A percentile compares a stretch with the other conserved stretches of the same genome.
Evolutionary conservation across 1,140 invertebrate genomes (phyloP).

Genomic region (Drosophila persimilis): DNA sequence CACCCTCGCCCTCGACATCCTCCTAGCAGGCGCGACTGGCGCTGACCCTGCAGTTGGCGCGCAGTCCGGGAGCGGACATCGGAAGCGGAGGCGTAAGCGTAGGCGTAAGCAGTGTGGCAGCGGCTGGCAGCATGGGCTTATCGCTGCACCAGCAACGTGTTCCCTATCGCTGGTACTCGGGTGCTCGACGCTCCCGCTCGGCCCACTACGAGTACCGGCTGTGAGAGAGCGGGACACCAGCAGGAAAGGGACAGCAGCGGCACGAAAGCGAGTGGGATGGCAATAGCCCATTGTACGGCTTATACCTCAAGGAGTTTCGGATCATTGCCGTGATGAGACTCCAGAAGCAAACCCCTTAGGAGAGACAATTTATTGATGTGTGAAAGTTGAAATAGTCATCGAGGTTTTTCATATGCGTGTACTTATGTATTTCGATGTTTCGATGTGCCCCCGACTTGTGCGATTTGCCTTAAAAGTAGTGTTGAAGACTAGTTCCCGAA

Average conservation of each 20-base stretch:
- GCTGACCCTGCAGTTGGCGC: conserved; percentile 76
- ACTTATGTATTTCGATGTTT: conserved; percentile 28
- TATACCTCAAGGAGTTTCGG: conserved; percentile 31
- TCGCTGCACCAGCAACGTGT: conserved; percentile 60
- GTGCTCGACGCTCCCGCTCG: conserved; percentile 75
- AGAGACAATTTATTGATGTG: not conserved
- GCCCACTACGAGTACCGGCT: conserved; percentile 76
- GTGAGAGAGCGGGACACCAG: conserved; percentile 41
- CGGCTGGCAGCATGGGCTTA: conserved; percentile 32
- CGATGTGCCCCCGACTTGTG: conserved; percentile 44
- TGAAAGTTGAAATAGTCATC: conserved; percentile 31
- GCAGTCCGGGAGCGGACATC: conserved; percentile 75
- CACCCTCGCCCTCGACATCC: conserved; percentile 71
- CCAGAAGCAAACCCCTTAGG: conserved; percentile 4
- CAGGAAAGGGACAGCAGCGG: not conserved
- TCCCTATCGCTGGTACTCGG: conserved; percentile 80
- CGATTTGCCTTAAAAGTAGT: conserved; percentile 72
- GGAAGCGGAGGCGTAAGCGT: conserved; percentile 22
- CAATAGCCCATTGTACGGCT: conserved; percentile 3
- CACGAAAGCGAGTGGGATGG: conserved; percentile 19
- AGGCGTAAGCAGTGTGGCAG: conserved; percentile 2
- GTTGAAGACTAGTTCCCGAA: conserved; percentile 41
- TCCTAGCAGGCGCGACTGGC: conserved; percentile 79
- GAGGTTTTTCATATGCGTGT: conserved; percentile 32
- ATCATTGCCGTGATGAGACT: conserved; percentile 1